Percentiles rank a stretch among this genome's conserved stretches.
Conservation (phyloP, 2,888 invertebrate species). For the Melolontha melolontha region DNA sequence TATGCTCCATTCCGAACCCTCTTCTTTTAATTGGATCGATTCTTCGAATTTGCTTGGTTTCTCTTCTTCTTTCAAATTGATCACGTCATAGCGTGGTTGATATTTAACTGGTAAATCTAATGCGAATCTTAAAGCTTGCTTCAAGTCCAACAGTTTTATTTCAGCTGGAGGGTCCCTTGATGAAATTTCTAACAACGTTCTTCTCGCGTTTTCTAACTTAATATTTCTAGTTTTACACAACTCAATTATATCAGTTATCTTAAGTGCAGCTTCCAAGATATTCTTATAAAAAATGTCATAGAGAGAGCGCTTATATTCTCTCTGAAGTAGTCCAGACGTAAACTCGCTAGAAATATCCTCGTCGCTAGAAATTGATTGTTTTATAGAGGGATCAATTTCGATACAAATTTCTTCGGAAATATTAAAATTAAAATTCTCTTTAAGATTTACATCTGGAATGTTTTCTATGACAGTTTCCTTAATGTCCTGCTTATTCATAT, state of each 20-base stretch:
- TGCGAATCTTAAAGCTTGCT: constrained; percentile 26
- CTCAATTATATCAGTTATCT: constrained; percentile 34
- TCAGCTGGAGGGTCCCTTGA: constrained; percentile 17
- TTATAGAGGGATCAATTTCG: constrained; percentile 43
- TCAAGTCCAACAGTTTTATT: constrained; percentile 37
- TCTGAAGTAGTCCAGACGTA: constrained; percentile 27
- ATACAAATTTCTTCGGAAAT: constrained; percentile 9
- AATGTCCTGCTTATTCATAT: constrained; percentile 22
- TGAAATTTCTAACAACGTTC: constrained; percentile 17
- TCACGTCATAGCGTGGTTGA: not conserved
- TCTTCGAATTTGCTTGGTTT: constrained; percentile 14
- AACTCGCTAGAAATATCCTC: constrained; percentile 43
- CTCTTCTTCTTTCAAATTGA: not conserved
- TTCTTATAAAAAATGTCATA: constrained; percentile 39
- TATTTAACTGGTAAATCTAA: constrained; percentile 23
- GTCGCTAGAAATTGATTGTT: constrained; percentile 40
- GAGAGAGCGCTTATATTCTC: constrained; percentile 32
- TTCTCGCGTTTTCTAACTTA: constrained; percentile 17
- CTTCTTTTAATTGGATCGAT: constrained; percentile 24
- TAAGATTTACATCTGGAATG: constrained; percentile 31
- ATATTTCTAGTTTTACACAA: constrained; percentile 20
- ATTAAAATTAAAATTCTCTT: constrained; percentile 27
- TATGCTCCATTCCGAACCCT: constrained; percentile 41
- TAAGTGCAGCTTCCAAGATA: constrained; percentile 30
- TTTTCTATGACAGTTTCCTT: constrained; percentile 31